These are phyloP conservation scores for Odobenus rosmarus DNA, from an alignment of 2,113 vertebrate genomes.

Conservation along the genomic window DNA sequence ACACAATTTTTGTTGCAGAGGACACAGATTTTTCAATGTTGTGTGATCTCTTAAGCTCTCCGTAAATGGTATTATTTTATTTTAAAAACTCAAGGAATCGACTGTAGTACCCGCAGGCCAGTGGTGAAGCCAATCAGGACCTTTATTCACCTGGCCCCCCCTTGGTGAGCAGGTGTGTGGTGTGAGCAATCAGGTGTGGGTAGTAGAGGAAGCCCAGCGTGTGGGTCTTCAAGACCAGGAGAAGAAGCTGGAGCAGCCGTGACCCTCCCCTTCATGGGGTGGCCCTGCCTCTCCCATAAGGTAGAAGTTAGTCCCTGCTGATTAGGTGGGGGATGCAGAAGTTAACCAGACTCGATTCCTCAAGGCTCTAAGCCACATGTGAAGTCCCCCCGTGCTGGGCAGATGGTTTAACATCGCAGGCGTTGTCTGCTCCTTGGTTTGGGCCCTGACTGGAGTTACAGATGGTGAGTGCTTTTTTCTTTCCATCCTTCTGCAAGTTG, in stretches of 20 bases:
- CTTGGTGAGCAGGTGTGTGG: not conserved
- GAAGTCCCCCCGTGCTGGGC: not conserved
- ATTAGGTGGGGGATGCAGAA: not conserved
- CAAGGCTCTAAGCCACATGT: not conserved
- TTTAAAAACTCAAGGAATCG: not conserved
- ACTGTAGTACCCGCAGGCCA: too few relatives aligned
- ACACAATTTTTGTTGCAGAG: too few relatives aligned
- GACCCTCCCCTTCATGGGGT: fast-evolving
- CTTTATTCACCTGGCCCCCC: not conserved
- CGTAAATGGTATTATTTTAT: not conserved
- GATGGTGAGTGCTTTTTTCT: not conserved
- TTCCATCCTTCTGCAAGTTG: not conserved
- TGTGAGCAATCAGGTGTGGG: not conserved
- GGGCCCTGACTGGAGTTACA: not conserved
- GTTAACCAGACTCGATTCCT: not conserved
- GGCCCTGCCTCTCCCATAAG: not conserved
- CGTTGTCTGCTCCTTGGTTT: not conserved
- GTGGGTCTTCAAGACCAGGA: not conserved
- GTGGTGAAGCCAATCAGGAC: not conserved
- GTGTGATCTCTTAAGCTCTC: not conserved
- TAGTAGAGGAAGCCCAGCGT: not conserved
- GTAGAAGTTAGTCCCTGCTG: not conserved
- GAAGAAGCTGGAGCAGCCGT: not conserved
- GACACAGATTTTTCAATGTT: not conserved
- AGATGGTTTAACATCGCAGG: not conserved